These are phyloP conservation scores for Lepidochrysops patricia DNA, from an alignment of 2,888 invertebrate genomes.

Conservation along the genomic window DNA sequence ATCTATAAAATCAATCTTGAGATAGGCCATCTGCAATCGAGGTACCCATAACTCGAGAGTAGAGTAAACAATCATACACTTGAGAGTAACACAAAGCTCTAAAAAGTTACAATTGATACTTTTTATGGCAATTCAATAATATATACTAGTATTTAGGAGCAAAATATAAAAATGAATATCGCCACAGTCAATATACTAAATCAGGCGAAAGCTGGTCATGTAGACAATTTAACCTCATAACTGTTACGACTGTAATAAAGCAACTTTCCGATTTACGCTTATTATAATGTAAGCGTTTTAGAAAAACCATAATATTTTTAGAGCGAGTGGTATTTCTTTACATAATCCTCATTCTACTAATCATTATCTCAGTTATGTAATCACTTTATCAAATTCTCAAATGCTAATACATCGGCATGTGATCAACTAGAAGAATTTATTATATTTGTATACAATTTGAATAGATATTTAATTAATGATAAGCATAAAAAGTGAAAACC, in stretches of 20 bases:
- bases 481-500: background rate
- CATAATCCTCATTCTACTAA: constrained; percentile 3
- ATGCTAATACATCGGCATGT: background rate
- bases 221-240: background rate
- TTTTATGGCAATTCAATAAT: background rate
- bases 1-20: no score
- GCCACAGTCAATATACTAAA: constrained; percentile 6
- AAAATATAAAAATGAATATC: background rate
- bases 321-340: background rate
- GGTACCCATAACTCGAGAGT: no score
- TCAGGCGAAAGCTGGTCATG: background rate
- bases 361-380: background rate
- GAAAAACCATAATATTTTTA: background rate
- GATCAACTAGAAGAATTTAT: background rate
- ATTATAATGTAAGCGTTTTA: background rate
- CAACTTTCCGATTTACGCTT: background rate
- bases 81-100: no score
- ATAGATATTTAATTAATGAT: background rate
- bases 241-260: background rate
- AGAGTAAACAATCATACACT: no score
- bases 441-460: background rate
- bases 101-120: no score
- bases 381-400: background rate
- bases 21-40: no score
- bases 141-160: background rate